Base-by-base conservation (phyloP, 2,113 vertebrate species). In the Ceyx melanurus region DNA sequence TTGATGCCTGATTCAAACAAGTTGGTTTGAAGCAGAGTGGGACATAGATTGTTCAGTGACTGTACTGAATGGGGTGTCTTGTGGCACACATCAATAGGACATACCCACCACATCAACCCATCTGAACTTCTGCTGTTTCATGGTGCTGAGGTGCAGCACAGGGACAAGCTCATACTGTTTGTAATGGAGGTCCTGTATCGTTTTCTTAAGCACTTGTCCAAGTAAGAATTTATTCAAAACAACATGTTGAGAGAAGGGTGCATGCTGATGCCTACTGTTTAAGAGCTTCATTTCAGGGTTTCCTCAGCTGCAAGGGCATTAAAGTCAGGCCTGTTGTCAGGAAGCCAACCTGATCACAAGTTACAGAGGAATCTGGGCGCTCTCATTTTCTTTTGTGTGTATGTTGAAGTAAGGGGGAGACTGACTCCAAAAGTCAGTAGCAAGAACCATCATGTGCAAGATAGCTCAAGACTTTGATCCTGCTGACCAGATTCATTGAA, bases 71-170 rank as follows among this genome's bases (percentile, higher is more conserved):
- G 37, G 21, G 16, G 25, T 43, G 18, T 18, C 13, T 1, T 45
- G 56, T 62, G 73, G 6, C 16, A 20, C 25, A 28, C 8, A 4
- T 15, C 31, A 15, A 19, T 48, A 64, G 46, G 60, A 64, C 90
- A 77, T 64, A 6, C 25, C 3, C 4, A 25, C 25, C 2, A 0
- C 66, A 45, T 29, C 0, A 3, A 14, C 9, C 25, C n/a, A 9
- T 37, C 64, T 83, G 83, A 88, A 33, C 11, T 42, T 66, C 45
- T 33, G 25, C 17, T 58, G 22, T 67, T 84, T 9, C 2, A 0
- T 74, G 26, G 4, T 43, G 19, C 25, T 46, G 42, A 54, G 33
- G 8, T 74, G 60, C n/a, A 70, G 18, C 46, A 25, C 17, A 76
- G 42, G 56, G 17, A 29, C 8, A 58, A 90, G 3, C 33, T 78